Base-by-base conservation (phyloP, 2,888 invertebrate species). In the Lepidocyrtinus sp. region DNA sequence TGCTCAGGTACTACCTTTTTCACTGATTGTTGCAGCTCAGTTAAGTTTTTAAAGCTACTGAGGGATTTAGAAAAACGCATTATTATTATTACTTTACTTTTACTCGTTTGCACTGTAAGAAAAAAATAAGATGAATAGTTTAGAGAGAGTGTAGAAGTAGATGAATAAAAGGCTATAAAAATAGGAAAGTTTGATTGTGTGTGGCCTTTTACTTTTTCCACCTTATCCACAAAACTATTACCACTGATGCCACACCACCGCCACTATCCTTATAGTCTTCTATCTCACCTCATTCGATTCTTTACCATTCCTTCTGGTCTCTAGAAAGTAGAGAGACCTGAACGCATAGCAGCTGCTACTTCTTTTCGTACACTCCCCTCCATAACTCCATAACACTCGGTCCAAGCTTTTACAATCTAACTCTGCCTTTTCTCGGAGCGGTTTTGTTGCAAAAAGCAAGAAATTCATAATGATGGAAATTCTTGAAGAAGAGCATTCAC, bases 401-500 rank as follows among this genome's bases (percentile, higher is more conserved):
- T 36, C 36, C 36, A 36, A n/a, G n/a, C n/a, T n/a, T n/a, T n/a
- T n/a, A n/a, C n/a, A n/a, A n/a, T 36, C 5, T 36, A 36, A 36
- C 36, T 7, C 12, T 36, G 5, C 12, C 12, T 36, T 36, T 36
- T 7, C 36, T 36, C 12, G 36, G 36, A 36, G 36, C 36, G 36
- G 36, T 36, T 36, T 36, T 12, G 5, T 36, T 36, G 12, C 36
- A 36, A 22, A 26, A 45, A 27, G 27, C 15, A 59, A 21, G 61
- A 59, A 74, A 75, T 75, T 75, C 65, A 75, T 67, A 55, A 75
- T 75, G 75, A 36, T 36, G 36, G 12, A 67, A 67, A 75, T 67
- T 67, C 67, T 61, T 74, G 25, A 36, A 36, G 36, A 36, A 36
- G 19, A 45, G 36, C 68, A 59, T 36, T 36, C 36, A 36, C 5